These are phyloP conservation scores for Troides aeacus DNA, from an alignment of 2,888 invertebrate genomes.

Conservation along the genomic window DNA sequence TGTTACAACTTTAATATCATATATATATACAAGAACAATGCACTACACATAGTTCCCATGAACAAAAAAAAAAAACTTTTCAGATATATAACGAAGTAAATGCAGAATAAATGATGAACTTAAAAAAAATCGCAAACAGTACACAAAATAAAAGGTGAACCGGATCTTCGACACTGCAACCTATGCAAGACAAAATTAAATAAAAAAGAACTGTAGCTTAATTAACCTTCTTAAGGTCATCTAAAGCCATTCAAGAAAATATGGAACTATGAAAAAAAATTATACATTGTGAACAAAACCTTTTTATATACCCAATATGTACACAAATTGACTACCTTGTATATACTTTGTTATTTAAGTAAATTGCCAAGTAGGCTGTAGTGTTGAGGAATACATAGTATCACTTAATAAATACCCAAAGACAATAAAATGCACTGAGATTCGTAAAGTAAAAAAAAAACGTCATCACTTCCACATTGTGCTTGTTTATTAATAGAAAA, in stretches of 20 bases:
- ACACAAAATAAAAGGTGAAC: slow-evolving; percentile 35
- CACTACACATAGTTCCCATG: slow-evolving; percentile 27
- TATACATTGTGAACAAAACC: too few relatives aligned
- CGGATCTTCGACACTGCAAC: slow-evolving; percentile 13
- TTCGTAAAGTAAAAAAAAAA: slow-evolving; percentile 55
- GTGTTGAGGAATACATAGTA: slow-evolving; percentile 18
- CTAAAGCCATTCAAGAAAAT: too few relatives aligned
- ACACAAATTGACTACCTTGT: too few relatives aligned
- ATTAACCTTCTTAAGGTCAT: too few relatives aligned
- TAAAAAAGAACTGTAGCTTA: too few relatives aligned
- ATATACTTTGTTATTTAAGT: not conserved
- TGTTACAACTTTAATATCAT: slow-evolving; percentile 64
- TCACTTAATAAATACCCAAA: slow-evolving; percentile 37
- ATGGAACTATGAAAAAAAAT: too few relatives aligned
- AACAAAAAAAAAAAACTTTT: slow-evolving; percentile 26
- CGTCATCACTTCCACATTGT: slow-evolving; percentile 27
- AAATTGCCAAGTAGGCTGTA: slow-evolving; percentile 4
- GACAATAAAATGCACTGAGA: slow-evolving; percentile 54
- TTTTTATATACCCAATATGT: too few relatives aligned
- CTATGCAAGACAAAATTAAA: not conserved
- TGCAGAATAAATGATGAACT: slow-evolving; percentile 61
- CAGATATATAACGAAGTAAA: slow-evolving; percentile 47
- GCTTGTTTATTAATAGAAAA: slow-evolving; percentile 19
- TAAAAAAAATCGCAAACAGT: slow-evolving; percentile 39
- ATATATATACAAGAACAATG: slow-evolving; percentile 46